These are phyloP conservation scores for Hydraecia micacea DNA, from an alignment of 2,888 invertebrate genomes.

Conservation along the genomic window DNA sequence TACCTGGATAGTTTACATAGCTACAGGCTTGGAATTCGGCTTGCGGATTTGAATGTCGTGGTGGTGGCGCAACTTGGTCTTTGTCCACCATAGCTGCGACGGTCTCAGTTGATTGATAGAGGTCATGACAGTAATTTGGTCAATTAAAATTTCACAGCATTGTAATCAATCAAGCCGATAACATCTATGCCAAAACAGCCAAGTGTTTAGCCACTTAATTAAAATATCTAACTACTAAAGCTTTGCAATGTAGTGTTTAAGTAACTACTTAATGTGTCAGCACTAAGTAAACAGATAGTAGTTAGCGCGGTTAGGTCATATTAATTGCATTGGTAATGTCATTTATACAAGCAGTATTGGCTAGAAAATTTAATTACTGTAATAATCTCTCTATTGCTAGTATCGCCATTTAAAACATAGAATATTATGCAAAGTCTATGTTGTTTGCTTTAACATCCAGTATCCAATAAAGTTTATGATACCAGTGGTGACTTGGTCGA, in stretches of 20 bases:
- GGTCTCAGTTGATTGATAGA: conserved; percentile 45
- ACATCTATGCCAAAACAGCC: conserved; percentile 41
- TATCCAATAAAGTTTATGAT: conserved; percentile 8
- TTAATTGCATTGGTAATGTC: conserved; percentile 50
- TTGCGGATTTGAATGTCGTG: conserved; percentile 26
- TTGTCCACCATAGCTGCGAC: conserved; percentile 26
- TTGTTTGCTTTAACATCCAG: not conserved
- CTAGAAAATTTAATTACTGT: conserved; percentile 34
- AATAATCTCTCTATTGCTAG: conserved; percentile 28
- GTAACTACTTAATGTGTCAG: conserved; percentile 28
- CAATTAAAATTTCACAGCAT: conserved; percentile 40
- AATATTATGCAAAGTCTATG: conserved; percentile 19
- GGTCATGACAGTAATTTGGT: conserved; percentile 44
- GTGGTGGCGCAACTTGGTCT: conserved; percentile 17
- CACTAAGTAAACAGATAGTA: conserved; percentile 28
- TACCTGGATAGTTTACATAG: not conserved
- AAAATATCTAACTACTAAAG: conserved; percentile 26
- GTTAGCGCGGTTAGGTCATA: conserved; percentile 29
- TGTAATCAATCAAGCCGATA: conserved; percentile 47
- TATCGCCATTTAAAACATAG: conserved; percentile 27
- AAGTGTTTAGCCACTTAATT: conserved; percentile 34
- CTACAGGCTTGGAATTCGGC: conserved; percentile 9
- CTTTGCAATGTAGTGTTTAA: conserved; percentile 26
- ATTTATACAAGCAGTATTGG: conserved; percentile 26
- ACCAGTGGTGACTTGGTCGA: not conserved